These are phyloP conservation scores for Otocyon megalotis DNA, from an alignment of 2,113 vertebrate species.

Conservation along the genomic window DNA sequence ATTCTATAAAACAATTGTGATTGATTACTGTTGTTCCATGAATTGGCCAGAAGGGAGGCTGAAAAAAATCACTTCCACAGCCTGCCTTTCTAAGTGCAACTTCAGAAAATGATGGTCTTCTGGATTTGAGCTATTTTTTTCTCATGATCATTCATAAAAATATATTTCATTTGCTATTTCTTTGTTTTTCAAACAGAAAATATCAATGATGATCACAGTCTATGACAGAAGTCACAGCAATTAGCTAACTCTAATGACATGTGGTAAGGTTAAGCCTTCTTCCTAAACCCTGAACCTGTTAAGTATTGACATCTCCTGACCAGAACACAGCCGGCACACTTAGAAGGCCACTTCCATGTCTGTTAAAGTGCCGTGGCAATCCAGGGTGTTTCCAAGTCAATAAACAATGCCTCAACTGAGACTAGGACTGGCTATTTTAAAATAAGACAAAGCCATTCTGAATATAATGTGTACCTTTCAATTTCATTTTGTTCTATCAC, in stretches of 20 bases:
- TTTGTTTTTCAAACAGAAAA: slow-evolving; percentile 26
- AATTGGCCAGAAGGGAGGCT: slow-evolving; percentile 83
- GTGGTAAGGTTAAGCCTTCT: background rate
- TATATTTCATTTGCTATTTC: background rate
- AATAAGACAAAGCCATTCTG: background rate
- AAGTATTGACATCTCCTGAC: slow-evolving; percentile 32
- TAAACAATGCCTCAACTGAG: background rate
- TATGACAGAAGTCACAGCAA: background rate
- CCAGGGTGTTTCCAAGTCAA: background rate
- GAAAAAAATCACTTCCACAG: slow-evolving; percentile 80
- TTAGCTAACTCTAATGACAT: background rate
- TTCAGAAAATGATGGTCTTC: slow-evolving; percentile 73
- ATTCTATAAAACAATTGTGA: slow-evolving; percentile 85
- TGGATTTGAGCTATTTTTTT: slow-evolving; percentile 63
- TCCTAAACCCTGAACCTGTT: background rate
- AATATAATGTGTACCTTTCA: background rate
- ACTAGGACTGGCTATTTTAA: background rate
- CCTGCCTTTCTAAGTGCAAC: slow-evolving; percentile 66
- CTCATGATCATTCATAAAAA: slow-evolving; percentile 2
- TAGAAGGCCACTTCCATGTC: background rate
- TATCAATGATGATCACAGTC: background rate
- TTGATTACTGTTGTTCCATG: slow-evolving; percentile 84
- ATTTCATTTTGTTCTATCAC: background rate
- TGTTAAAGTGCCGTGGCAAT: background rate
- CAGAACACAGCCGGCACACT: background rate